Percentiles rank a stretch among this genome's conserved stretches.
Conservation (phyloP, 2,888 invertebrate genomes). For the Tipula vernalis region DNA sequence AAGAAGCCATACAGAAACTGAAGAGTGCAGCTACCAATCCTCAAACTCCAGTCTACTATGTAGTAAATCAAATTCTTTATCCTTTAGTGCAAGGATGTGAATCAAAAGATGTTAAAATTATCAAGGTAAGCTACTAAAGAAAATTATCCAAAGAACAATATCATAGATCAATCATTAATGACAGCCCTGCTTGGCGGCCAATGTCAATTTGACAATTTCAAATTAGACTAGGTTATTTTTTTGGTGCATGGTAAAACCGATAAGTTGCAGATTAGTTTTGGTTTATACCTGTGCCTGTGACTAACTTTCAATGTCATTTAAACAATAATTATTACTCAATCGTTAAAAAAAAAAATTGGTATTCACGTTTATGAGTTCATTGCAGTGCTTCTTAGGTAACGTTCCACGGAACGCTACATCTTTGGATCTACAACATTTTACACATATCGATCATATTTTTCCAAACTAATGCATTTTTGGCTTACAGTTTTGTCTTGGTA, state of each 20-base stretch:
- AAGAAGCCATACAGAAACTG: slow-evolving; percentile 86
- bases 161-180: background rate
- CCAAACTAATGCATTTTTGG: background rate
- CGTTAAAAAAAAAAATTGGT: background rate
- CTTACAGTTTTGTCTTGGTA: slow-evolving; percentile 73
- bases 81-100: slow-evolving; percentile 96
- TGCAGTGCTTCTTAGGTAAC: too few relatives aligned
- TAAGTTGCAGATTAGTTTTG: background rate
- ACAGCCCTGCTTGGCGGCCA: too few relatives aligned
- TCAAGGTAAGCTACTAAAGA: slow-evolving; percentile 48
- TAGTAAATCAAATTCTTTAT: slow-evolving; percentile 88
- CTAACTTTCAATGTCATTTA: background rate
- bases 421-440: too few relatives aligned
- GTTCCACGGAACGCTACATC: too few relatives aligned
- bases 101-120: slow-evolving; percentile 90
- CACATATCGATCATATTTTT: too few relatives aligned
- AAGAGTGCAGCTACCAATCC: slow-evolving; percentile 63
- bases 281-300: background rate
- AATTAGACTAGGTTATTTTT: background rate
- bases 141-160: background rate
- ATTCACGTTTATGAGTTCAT: background rate
- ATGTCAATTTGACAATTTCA: background rate
- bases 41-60: slow-evolving; percentile 71
- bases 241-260: background rate
- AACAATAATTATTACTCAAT: background rate